Conservation (phyloP, 2,888 invertebrate genomes). For the Sipha maydis region DNA sequence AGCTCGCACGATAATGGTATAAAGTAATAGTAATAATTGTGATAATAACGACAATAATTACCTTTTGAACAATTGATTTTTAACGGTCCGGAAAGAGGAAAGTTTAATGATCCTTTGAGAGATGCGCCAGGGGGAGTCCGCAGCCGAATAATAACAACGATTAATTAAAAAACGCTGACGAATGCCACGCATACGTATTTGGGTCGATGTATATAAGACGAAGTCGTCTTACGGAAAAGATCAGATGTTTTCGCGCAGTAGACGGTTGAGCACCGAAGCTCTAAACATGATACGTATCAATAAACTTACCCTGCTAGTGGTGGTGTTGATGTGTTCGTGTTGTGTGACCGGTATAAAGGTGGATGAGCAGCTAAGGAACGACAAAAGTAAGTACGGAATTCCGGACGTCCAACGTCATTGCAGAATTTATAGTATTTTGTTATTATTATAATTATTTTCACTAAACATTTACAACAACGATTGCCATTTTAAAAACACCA, state of each 20-base stretch:
- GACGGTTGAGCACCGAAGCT: constrained; percentile 49
- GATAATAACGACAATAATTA: constrained; percentile 25
- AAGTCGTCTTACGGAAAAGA: constrained; percentile 9
- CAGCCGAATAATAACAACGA: constrained; percentile 51
- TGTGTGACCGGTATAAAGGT: constrained; percentile 33
- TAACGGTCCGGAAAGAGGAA: constrained; percentile 60
- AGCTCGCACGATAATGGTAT: neutral
- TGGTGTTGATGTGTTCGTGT: constrained; percentile 2
- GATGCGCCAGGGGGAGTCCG: constrained; percentile 33
- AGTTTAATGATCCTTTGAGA: constrained; percentile 60
- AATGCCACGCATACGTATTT: constrained; percentile 13
- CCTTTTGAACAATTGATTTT: constrained; percentile 54
- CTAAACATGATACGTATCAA: constrained; percentile 31
- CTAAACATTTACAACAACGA: too few species aligned
- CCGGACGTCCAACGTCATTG: too few species aligned
- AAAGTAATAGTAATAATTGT: constrained; percentile 1
- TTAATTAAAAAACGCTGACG: constrained; percentile 60
- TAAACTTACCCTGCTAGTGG: constrained; percentile 11
- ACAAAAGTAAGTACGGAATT: constrained; percentile 47
- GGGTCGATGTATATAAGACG: constrained; percentile 57
- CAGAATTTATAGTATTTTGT: too few species aligned
- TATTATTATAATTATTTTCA: too few species aligned
- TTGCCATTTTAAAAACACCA: too few species aligned
- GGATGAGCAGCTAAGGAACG: constrained; percentile 53
- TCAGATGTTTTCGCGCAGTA: constrained; percentile 45